Evolutionary conservation across 2,888 invertebrate species (phyloP).

Genomic region (Idaea straminata): DNA sequence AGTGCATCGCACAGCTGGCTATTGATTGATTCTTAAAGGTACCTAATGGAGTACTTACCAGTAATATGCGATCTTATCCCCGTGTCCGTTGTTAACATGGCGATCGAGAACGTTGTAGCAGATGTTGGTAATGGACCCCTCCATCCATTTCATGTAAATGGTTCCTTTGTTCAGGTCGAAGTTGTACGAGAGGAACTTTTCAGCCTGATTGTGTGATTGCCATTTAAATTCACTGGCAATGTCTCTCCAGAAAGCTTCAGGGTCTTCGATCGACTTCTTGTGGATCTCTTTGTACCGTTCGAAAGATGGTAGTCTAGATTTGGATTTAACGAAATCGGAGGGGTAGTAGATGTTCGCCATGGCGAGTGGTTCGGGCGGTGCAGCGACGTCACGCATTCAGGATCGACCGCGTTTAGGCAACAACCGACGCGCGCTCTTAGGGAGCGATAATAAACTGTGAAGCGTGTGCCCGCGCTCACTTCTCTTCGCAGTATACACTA

Average conservation of each 20-base stretch:
- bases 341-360: slow-evolving; percentile 84
- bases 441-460: slow-evolving; percentile 20
- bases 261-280: slow-evolving; percentile 91
- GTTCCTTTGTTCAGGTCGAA: slow-evolving; percentile 94
- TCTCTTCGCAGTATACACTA: slow-evolving; percentile 19
- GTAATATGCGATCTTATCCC: slow-evolving; percentile 95
- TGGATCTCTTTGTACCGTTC: slow-evolving; percentile 92
- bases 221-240: slow-evolving; percentile 97
- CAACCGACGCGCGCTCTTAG: slow-evolving; percentile 33
- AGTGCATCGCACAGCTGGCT: slow-evolving; percentile 62
- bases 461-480: slow-evolving; percentile 15
- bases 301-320: slow-evolving; percentile 75
- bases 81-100: slow-evolving; percentile 92
- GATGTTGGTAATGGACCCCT: slow-evolving; percentile 96
- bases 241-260: slow-evolving; percentile 95
- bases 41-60: slow-evolving; percentile 85
- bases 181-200: slow-evolving; percentile 93
- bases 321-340: slow-evolving; percentile 84
- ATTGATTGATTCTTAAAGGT: slow-evolving; percentile 50
- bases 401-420: slow-evolving; percentile 20
- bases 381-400: slow-evolving; percentile 24
- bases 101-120: slow-evolving; percentile 97
- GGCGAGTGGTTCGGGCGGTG: slow-evolving; percentile 40
- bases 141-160: slow-evolving; percentile 96
- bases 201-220: slow-evolving; percentile 87